Percentiles rank a stretch among this genome's conserved stretches.
These are phyloP conservation scores for Dichetophora obliterata DNA, from an alignment of 2,888 invertebrate species.

Conservation along the genomic window DNA sequence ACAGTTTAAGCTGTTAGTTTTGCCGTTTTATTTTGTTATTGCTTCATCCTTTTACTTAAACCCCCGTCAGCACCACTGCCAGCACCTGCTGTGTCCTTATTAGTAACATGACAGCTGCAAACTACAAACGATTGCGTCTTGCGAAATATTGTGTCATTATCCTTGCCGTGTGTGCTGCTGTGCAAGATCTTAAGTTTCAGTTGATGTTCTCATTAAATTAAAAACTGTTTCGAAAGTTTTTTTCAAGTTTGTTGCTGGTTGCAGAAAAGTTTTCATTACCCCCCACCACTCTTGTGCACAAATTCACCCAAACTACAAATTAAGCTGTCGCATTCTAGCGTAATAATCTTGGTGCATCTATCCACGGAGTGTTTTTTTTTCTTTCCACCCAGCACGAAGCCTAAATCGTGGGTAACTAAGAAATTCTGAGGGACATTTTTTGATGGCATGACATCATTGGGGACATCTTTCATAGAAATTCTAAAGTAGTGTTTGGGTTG, in stretches of 20 bases:
- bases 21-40: constrained; percentile 27
- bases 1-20: constrained; percentile 12
- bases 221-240: constrained; percentile 20
- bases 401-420: not conserved
- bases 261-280: not conserved
- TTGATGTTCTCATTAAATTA: constrained; percentile 36
- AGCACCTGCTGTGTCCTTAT: not conserved
- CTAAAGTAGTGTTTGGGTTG: not conserved
- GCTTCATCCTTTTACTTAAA: not conserved
- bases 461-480: not conserved
- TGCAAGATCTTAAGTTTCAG: constrained; percentile 16
- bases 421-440: not conserved
- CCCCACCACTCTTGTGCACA: not conserved
- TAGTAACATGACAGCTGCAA: constrained; percentile 22
- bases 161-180: constrained; percentile 6
- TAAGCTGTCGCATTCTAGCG: not conserved
- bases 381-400: not conserved
- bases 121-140: constrained; percentile 5
- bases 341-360: too few relatives aligned
- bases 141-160: constrained; percentile 32
- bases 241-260: not conserved
- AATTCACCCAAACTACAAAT: not conserved
- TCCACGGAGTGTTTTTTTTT: not conserved
- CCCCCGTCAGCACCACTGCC: not conserved
- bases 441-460: not conserved